These are phyloP conservation scores for Sciaenops ocellatus DNA, from an alignment of 2,797 vertebrate genomes.

Conservation along the genomic window DNA sequence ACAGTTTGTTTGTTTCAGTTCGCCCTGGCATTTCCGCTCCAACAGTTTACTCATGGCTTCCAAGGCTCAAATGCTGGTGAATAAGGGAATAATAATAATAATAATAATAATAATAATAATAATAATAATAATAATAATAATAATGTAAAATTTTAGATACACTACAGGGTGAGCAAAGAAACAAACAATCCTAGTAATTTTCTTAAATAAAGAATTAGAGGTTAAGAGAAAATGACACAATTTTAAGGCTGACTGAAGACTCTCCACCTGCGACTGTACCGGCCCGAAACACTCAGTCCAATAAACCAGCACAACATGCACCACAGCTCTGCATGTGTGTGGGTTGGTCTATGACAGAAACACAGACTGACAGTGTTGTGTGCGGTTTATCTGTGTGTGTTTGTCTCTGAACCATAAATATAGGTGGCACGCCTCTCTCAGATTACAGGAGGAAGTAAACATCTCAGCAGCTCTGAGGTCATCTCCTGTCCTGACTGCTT, in stretches of 20 bases:
- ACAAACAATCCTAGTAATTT: constrained; percentile 43
- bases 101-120: too few species aligned
- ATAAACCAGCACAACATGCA: constrained; percentile 57
- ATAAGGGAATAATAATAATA: too few species aligned
- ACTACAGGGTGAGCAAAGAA: background rate
- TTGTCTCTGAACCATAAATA: constrained; percentile 27
- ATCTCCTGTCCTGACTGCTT: background rate
- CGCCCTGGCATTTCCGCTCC: too few species aligned
- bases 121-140: too few species aligned
- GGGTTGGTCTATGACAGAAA: background rate
- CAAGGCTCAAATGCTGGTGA: background rate
- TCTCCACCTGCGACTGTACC: constrained; percentile 44
- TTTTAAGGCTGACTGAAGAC: constrained; percentile 67
- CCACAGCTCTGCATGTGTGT: constrained; percentile 16
- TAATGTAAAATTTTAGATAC: background rate
- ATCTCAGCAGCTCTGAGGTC: constrained; percentile 31
- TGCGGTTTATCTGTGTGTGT: constrained; percentile 5
- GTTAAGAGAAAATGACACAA: constrained; percentile 68
- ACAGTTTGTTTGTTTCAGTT: too few species aligned
- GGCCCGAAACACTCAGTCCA: constrained; percentile 19
- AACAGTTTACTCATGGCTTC: too few species aligned
- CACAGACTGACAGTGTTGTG: background rate
- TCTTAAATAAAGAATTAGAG: constrained; percentile 34
- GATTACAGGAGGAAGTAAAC: constrained; percentile 39
- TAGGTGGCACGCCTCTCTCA: constrained; percentile 10